A percentile compares a stretch with the other conserved stretches of the same genome.
Evolutionary conservation across 2,888 invertebrate genomes (phyloP).

Genomic region (Pachliopta kotzebuea): DNA sequence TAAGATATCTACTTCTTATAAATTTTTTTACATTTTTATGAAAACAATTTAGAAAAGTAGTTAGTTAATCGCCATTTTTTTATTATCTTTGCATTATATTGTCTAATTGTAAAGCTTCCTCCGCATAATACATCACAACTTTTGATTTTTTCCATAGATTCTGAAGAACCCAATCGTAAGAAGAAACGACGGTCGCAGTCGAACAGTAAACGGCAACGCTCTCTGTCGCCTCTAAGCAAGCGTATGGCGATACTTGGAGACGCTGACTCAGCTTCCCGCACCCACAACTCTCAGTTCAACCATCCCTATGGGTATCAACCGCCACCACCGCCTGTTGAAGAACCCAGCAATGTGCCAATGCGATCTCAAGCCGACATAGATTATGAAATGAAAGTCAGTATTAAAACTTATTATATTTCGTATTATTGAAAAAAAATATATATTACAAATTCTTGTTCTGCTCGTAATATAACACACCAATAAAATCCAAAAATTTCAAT

Average conservation of each 20-base stretch:
- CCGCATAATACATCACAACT: slow-evolving; percentile 8
- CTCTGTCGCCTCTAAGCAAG: slow-evolving; percentile 90
- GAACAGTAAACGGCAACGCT: slow-evolving; percentile 83
- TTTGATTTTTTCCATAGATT: slow-evolving; percentile 47
- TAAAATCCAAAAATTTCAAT: not conserved
- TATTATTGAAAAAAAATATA: too few relatives aligned
- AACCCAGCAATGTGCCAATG: slow-evolving; percentile 54
- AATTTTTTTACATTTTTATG: too few relatives aligned
- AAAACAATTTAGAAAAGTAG: too few relatives aligned
- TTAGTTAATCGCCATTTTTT: not conserved
- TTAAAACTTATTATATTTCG: not conserved
- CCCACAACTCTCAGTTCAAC: slow-evolving; percentile 84
- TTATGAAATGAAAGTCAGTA: slow-evolving; percentile 82
- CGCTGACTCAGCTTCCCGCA: slow-evolving; percentile 64
- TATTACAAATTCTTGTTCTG: too few relatives aligned
- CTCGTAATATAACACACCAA: not conserved
- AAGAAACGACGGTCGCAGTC: slow-evolving; percentile 82
- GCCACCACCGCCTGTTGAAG: slow-evolving; percentile 73
- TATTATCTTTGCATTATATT: not conserved
- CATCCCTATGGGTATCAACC: slow-evolving; percentile 84
- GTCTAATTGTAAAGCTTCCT: not conserved
- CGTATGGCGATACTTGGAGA: slow-evolving; percentile 88
- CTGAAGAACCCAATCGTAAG: slow-evolving; percentile 76
- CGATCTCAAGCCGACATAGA: slow-evolving; percentile 78
- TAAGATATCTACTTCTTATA: too few relatives aligned